Percentiles rank a stretch among this genome's conserved stretches.
These are phyloP conservation scores for Physella acuta DNA, from an alignment of 1,140 invertebrate species.

Conservation along the genomic window DNA sequence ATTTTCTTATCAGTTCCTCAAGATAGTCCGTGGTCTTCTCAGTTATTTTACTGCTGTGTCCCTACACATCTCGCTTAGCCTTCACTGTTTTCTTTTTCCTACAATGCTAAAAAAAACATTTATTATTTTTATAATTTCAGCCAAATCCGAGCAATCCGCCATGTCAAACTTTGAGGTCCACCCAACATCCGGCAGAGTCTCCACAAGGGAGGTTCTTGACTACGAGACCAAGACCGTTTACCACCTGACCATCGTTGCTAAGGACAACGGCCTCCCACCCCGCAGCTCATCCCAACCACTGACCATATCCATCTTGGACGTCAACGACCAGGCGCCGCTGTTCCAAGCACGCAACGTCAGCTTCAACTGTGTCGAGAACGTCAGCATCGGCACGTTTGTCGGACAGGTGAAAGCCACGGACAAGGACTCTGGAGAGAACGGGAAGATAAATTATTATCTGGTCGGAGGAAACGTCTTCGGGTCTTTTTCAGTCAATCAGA, in stretches of 20 bases:
- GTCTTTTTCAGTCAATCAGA: constrained; percentile 94
- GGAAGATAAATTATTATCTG: constrained; percentile 98
- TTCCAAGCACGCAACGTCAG: constrained; percentile 66
- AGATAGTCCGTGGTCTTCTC: no score
- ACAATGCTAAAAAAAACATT: no score
- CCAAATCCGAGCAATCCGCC: constrained; percentile 30
- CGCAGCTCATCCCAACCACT: constrained; percentile 62
- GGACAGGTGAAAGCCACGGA: constrained; percentile 68
- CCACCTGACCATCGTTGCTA: constrained; percentile 64
- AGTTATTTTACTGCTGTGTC: no score
- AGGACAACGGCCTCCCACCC: constrained; percentile 59
- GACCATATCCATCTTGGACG: constrained; percentile 49
- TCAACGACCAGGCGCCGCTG: constrained; percentile 53
- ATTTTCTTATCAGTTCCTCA: no score
- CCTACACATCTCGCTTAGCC: no score
- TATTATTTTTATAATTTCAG: constrained; percentile 30
- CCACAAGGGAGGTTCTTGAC: constrained; percentile 82
- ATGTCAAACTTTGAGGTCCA: constrained; percentile 46
- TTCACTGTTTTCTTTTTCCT: no score
- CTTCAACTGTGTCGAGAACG: constrained; percentile 89
- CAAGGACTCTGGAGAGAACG: constrained; percentile 82
- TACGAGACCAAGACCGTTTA: constrained; percentile 88
- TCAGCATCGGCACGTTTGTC: constrained; percentile 85
- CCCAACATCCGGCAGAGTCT: constrained; percentile 72
- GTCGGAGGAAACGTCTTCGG: constrained; percentile 97